Evolutionary conservation across 2,888 invertebrate genomes (phyloP), one percentile per base, ranked within the genome.

Genomic region (Ligdia adustata): DNA sequence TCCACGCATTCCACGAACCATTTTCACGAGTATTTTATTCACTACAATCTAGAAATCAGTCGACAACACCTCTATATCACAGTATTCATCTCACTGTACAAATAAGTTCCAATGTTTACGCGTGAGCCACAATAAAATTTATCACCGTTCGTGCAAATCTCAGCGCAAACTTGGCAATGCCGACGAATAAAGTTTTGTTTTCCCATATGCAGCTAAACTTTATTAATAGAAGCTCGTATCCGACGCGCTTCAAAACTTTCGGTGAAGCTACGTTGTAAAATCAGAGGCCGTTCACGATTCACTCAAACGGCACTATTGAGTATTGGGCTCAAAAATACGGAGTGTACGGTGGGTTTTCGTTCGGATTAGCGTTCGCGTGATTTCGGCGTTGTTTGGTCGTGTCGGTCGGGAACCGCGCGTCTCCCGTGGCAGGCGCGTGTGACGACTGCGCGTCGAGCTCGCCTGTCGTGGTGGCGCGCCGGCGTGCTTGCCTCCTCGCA

Each of bases 1-100:
- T 55, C 89, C 90, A 34, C 89, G 89, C 60, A 84, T 80, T 54
- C 89, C 89, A 37, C 90, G 90, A 61, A 84, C 90, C 89, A 90
- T 90, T 69, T 71, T 82, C 58, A 69, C 66, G 26, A 47, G 29
- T 58, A 65, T 63, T n/a, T n/a, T 53, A 59, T 62, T 55, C 50
- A 64, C 54, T 57, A 60, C 38, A 60, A 63, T 72, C 62, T 62
- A 65, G 52, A 72, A 66, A 65, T 56, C 62, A 72, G 69, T 64
- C 55, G 55, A 55, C 57, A 58, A 38, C 57, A 55, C 47, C 53
- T 64, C 65, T 66, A 66, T 60, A 70, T 67, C 76, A 66, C 73
- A 69, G 57, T 67, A 64, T 57, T 68, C 77, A 75, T 72, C 66
- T 66, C 76, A 77, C 75, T 75, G 66, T 69, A 67, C 69, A 68